Evolutionary conservation across 1,140 invertebrate species (phyloP).

Genomic region (Meloidogyne hapla): DNA sequence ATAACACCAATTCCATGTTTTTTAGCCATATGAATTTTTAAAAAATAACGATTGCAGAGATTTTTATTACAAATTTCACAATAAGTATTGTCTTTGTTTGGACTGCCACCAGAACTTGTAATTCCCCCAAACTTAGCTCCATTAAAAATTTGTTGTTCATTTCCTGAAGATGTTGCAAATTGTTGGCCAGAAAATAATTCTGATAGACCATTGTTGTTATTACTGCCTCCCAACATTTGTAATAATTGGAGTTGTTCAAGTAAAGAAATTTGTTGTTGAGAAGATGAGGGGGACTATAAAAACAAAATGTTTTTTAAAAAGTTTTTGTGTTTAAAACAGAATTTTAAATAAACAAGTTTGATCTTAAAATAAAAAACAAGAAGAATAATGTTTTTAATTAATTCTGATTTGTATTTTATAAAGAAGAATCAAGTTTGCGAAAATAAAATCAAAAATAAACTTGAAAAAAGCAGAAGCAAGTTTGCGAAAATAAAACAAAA

Average conservation of each 20-base stretch:
- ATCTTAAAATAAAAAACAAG: neutral
- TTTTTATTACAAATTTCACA: slow-evolving; percentile 92
- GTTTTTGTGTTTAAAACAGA: no score
- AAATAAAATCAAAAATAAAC: no score
- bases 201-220: neutral
- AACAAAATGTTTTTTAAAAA: neutral
- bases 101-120: slow-evolving; percentile 20
- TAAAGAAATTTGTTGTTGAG: slow-evolving; percentile 20
- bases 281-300: slow-evolving; percentile 20
- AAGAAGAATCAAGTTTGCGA: no score
- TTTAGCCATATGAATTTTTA: slow-evolving; percentile 87
- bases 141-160: slow-evolving; percentile 10
- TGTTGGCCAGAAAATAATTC: slow-evolving; percentile 20
- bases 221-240: slow-evolving; percentile 17
- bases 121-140: neutral
- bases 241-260: slow-evolving; percentile 22
- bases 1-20: slow-evolving; percentile 76
- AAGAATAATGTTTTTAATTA: no score
- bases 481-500: neutral
- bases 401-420: no score
- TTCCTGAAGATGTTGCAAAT: neutral
- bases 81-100: slow-evolving; percentile 68
- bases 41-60: slow-evolving; percentile 89
- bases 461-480: no score
- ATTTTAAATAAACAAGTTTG: neutral